Conservation (phyloP, 2,888 invertebrate species). For the Elysia crispata region DNA sequence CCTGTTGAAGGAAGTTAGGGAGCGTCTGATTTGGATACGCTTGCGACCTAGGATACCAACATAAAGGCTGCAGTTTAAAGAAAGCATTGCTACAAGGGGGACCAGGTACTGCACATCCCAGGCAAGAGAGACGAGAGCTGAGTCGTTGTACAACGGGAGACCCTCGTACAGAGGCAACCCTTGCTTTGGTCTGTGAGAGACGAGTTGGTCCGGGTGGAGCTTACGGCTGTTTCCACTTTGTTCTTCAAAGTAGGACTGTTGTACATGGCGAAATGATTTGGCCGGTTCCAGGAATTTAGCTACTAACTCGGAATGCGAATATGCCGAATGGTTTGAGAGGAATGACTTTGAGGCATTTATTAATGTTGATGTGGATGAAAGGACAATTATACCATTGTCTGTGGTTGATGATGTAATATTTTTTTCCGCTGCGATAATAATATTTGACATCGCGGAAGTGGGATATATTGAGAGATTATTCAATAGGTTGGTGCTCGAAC, state of each 20-base stretch:
- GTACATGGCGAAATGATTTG: not conserved
- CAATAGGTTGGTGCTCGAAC: too few species aligned
- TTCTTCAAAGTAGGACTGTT: not conserved
- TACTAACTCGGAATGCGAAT: too few species aligned
- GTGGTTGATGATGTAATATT: too few species aligned
- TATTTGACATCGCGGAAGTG: not conserved
- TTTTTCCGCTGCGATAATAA: not conserved
- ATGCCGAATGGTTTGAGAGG: too few species aligned
- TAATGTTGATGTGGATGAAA: not conserved
- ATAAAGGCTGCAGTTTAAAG: conserved; percentile 66
- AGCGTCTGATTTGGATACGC: conserved; percentile 64
- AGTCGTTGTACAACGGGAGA: not conserved
- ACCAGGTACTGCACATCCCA: conserved; percentile 61
- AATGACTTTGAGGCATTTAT: too few species aligned
- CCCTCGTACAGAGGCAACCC: too few species aligned
- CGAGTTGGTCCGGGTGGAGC: not conserved
- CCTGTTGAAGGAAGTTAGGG: conserved; percentile 58
- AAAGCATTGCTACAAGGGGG: conserved; percentile 61
- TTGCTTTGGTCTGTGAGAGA: not conserved
- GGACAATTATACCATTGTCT: too few species aligned
- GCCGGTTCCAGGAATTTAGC: too few species aligned
- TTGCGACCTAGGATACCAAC: conserved; percentile 65
- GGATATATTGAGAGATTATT: too few species aligned
- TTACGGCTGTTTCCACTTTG: not conserved
- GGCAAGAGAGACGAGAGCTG: conserved; percentile 52